These are phyloP conservation scores for Etheostoma spectabile DNA, from an alignment of 2,113 vertebrate species.

Conservation along the genomic window DNA sequence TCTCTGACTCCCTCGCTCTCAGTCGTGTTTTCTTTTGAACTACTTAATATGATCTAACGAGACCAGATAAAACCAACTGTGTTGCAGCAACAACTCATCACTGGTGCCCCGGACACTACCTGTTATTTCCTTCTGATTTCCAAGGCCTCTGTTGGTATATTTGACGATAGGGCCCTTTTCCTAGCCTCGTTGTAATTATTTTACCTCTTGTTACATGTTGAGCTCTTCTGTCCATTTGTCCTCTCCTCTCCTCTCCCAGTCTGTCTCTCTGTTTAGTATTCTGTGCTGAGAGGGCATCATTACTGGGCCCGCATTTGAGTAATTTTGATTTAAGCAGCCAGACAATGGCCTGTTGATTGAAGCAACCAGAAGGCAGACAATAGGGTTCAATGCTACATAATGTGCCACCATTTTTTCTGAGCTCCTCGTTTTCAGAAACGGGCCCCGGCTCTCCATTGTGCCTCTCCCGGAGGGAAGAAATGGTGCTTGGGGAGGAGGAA, in stretches of 20 bases:
- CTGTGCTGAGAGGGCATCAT: constrained; percentile 99
- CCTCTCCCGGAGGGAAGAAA: constrained; percentile 89
- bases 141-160: constrained; percentile 22
- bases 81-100: constrained; percentile 10
- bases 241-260: constrained; percentile 14
- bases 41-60: constrained; percentile 84
- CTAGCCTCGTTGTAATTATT: constrained; percentile 85
- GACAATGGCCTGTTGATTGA: constrained; percentile 99
- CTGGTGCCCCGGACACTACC: constrained; percentile 4
- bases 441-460: constrained; percentile 96
- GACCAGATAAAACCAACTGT: constrained; percentile 86
- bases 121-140: constrained; percentile 40
- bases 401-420: constrained; percentile 99
- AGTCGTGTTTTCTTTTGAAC: constrained; percentile 82
- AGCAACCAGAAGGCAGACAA: constrained; percentile 99
- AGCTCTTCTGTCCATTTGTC: not conserved
- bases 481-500: constrained; percentile 99
- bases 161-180: constrained; percentile 22
- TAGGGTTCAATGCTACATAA: constrained; percentile 99
- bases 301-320: constrained; percentile 99
- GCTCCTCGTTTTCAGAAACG: constrained; percentile 95
- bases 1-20: constrained; percentile 47
- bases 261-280: constrained; percentile 89
- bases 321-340: constrained; percentile 99
- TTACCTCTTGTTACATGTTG: constrained; percentile 70